phyloP scores from a whole-genome alignment of 2,888 invertebrate species.

The Caenorhabditis sulstoni region DNA sequence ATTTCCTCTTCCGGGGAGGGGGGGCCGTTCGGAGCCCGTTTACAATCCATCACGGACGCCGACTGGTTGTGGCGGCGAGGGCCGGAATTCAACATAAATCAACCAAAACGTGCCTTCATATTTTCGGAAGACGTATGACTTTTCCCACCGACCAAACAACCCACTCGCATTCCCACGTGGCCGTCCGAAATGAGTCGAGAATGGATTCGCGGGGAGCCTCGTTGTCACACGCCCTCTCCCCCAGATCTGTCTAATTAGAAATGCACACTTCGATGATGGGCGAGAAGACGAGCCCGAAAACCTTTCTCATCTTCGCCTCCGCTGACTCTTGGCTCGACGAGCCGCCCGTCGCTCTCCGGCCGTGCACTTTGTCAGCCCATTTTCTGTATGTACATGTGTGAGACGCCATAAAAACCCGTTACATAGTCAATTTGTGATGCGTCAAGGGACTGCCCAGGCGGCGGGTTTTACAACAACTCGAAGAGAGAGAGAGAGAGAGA shows the following conservation, averaged over 20 bases:
- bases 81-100: slow-evolving; percentile 46
- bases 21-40: background rate
- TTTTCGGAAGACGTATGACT: slow-evolving; percentile 29
- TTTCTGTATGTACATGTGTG: slow-evolving; percentile 29
- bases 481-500: too few relatives aligned
- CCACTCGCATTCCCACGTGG: slow-evolving; percentile 38
- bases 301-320: background rate
- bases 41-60: slow-evolving; percentile 15
- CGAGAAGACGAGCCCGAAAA: slow-evolving; percentile 1
- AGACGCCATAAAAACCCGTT: slow-evolving; percentile 44
- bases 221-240: slow-evolving; percentile 19
- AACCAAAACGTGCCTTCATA: slow-evolving; percentile 3
- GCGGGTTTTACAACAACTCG: slow-evolving; percentile 11
- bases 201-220: too few relatives aligned
- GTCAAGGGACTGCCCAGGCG: slow-evolving; percentile 42
- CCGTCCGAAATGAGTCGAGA: slow-evolving; percentile 21
- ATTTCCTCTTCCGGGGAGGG: too few relatives aligned
- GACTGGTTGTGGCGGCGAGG: background rate
- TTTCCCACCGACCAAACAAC: slow-evolving; percentile 43
- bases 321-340: slow-evolving; percentile 9
- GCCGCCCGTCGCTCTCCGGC: background rate
- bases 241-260: slow-evolving; percentile 32
- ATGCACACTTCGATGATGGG: slow-evolving; percentile 16
- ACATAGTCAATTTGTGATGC: slow-evolving; percentile 58
- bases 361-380: slow-evolving; percentile 23